These are phyloP conservation scores for Heliothis subflexa DNA, from an alignment of 1,140 invertebrate genomes.

Conservation along the genomic window DNA sequence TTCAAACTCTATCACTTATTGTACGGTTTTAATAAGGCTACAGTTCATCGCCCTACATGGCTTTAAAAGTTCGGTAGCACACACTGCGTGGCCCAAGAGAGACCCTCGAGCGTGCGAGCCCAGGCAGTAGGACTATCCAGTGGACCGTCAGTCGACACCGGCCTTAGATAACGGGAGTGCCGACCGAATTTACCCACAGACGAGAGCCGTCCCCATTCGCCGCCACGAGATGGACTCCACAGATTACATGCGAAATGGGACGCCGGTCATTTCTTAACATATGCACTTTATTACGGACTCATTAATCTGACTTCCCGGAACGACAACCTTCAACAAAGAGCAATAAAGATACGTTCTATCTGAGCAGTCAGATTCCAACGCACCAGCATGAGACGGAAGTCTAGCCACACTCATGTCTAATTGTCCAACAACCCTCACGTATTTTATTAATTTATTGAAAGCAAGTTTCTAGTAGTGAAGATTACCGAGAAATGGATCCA, in stretches of 20 bases:
- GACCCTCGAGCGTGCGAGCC: background rate
- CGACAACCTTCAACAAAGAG: slow-evolving; percentile 28
- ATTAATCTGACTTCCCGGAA: slow-evolving; percentile 27
- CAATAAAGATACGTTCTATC: slow-evolving; percentile 32
- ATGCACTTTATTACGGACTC: slow-evolving; percentile 13
- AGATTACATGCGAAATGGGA: slow-evolving; percentile 1
- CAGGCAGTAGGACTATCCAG: background rate
- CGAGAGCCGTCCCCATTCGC: slow-evolving; percentile 5
- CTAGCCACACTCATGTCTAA: slow-evolving; percentile 1
- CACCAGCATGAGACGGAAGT: background rate
- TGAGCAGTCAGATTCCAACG: slow-evolving; percentile 2
- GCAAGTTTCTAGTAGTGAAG: background rate
- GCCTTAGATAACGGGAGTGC: slow-evolving; percentile 23
- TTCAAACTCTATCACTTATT: background rate
- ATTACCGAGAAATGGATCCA: slow-evolving; percentile 8
- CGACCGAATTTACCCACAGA: slow-evolving; percentile 25
- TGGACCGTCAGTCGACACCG: background rate
- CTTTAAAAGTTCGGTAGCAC: background rate
- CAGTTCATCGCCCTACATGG: slow-evolving; percentile 20
- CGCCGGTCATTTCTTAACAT: background rate
- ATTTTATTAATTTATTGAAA: background rate
- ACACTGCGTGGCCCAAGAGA: background rate
- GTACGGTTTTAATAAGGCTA: background rate
- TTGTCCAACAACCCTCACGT: background rate
- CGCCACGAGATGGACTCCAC: background rate